phyloP scores from a whole-genome alignment of 2,113 vertebrate species.

The Cranoglanis bouderius region DNA sequence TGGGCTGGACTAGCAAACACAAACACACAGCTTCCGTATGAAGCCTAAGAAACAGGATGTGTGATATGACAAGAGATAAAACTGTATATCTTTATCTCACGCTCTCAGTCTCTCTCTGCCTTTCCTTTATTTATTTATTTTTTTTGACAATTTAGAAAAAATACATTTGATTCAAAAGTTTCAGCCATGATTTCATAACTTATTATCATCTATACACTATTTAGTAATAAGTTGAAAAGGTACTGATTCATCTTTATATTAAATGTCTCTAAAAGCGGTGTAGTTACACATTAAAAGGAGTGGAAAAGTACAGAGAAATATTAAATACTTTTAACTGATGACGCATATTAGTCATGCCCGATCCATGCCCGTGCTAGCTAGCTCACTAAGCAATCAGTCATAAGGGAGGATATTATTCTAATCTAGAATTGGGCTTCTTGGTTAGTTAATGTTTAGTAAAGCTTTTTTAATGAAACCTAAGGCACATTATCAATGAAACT shows the following conservation, averaged over 20 bases:
- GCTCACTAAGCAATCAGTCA: too few relatives aligned
- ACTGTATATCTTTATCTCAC: neutral
- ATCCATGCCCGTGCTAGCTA: neutral
- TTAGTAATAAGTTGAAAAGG: neutral
- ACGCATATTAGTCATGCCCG: neutral
- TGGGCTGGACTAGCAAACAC: neutral
- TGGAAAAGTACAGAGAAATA: neutral
- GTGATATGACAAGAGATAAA: neutral
- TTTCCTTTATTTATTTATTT: neutral
- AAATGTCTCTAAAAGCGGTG: neutral
- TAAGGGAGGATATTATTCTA: too few relatives aligned
- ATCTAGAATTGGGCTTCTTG: too few relatives aligned
- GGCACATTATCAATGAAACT: too few relatives aligned
- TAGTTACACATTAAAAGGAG: neutral
- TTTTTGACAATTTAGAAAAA: neutral
- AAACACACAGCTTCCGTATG: conserved; percentile 1
- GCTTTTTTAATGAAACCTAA: too few relatives aligned
- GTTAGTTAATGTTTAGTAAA: too few relatives aligned
- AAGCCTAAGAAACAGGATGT: conserved; percentile 35
- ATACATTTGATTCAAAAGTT: neutral
- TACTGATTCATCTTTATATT: neutral
- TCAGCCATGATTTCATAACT: neutral
- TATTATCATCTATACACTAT: neutral
- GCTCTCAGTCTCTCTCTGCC: neutral
- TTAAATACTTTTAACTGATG: neutral